Percentiles rank a stretch among this genome's conserved stretches.
These are phyloP conservation scores for Antheraea mylitta DNA, from an alignment of 1,140 invertebrate species.

Conservation along the genomic window DNA sequence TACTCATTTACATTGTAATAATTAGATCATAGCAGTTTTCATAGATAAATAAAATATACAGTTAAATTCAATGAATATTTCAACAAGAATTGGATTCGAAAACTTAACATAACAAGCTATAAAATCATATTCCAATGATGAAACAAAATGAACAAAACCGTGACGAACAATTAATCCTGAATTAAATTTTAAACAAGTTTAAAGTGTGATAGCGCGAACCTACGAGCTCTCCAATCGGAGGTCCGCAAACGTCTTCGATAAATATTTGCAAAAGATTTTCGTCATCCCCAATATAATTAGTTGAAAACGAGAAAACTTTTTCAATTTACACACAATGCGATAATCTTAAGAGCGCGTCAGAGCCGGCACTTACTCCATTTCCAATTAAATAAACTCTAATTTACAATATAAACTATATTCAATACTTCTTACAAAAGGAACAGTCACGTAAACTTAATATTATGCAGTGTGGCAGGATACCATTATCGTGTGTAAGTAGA, in stretches of 20 bases:
- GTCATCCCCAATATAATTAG: constrained; percentile 49
- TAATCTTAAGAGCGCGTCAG: constrained; percentile 23
- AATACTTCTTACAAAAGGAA: background rate
- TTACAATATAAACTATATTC: background rate
- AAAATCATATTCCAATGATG: background rate
- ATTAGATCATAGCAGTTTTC: no score
- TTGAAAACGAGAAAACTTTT: constrained; percentile 70
- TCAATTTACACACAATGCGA: constrained; percentile 64
- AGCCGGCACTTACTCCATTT: background rate
- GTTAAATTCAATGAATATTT: background rate
- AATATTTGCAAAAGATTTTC: constrained; percentile 63
- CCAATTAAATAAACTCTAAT: background rate
- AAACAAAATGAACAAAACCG: background rate
- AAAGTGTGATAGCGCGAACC: background rate
- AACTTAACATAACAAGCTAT: background rate
- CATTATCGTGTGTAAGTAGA: no score
- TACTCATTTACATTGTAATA: no score
- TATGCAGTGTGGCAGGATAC: no score
- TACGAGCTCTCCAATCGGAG: background rate
- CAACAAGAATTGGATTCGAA: background rate
- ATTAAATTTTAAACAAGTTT: constrained; percentile 2
- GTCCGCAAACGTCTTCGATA: constrained; percentile 49
- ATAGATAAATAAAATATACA: background rate
- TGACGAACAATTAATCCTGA: background rate
- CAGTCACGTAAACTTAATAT: background rate